A percentile compares a stretch with the other conserved stretches of the same genome.
These are phyloP conservation scores for Brachypteracias leptosomus DNA, from an alignment of 2,113 vertebrate species.

Conservation along the genomic window DNA sequence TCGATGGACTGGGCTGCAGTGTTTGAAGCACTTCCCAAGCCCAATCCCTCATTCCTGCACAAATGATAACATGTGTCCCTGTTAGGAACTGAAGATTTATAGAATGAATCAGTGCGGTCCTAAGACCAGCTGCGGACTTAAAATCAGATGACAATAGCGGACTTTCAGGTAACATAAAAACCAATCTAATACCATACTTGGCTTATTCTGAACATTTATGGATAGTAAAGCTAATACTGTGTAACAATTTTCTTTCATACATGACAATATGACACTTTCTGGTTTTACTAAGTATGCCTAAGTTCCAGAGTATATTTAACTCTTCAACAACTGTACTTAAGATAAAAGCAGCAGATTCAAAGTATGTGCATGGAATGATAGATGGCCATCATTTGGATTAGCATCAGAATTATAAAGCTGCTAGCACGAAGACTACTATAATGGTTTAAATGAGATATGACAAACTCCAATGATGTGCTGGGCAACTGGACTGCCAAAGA, in stretches of 20 bases:
- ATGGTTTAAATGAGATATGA: background rate
- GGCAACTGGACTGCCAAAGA: background rate
- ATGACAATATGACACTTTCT: background rate
- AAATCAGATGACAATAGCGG: background rate
- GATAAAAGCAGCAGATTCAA: background rate
- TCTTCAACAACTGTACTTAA: background rate
- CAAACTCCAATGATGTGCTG: background rate
- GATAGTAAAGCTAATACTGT: background rate
- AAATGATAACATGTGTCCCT: background rate
- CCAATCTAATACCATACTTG: background rate
- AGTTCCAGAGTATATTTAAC: background rate
- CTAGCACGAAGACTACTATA: background rate
- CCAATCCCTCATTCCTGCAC: background rate
- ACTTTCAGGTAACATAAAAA: background rate
- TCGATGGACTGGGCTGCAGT: accelerated
- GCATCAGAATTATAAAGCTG: background rate
- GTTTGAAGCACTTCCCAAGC: background rate
- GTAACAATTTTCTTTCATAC: background rate
- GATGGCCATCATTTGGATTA: background rate
- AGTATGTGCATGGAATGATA: background rate
- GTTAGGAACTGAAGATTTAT: background rate
- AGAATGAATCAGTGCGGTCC: background rate
- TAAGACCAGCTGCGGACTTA: background rate
- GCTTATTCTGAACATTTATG: background rate
- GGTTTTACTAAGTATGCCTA: background rate